These are phyloP conservation scores for Drosophila robusta DNA, from an alignment of 2,888 invertebrate genomes.

Conservation along the genomic window DNA sequence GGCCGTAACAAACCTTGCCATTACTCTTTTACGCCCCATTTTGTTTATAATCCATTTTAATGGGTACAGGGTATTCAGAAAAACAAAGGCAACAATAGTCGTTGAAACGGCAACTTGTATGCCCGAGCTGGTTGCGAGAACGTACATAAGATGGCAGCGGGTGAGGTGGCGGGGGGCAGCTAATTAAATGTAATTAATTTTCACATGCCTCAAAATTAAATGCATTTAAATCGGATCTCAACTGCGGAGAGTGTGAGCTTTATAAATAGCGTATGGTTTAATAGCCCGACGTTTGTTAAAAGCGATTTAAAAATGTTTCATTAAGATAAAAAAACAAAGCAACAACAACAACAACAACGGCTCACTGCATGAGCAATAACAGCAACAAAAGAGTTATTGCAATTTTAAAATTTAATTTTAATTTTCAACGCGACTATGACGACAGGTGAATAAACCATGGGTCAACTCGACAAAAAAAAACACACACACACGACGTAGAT, in stretches of 20 bases:
- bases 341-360: conserved; percentile 25
- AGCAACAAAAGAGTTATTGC: conserved; percentile 67
- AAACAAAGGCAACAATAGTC: conserved; percentile 21
- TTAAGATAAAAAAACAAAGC: conserved; percentile 70
- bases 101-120: conserved; percentile 65
- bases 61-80: conserved; percentile 16
- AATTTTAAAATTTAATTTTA: conserved; percentile 74
- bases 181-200: conserved; percentile 82
- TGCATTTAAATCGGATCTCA: conserved; percentile 74
- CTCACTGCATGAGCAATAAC: conserved; percentile 34
- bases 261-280: conserved; percentile 69
- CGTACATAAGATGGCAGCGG: background rate
- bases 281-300: conserved; percentile 70
- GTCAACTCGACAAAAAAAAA: conserved; percentile 28
- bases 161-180: conserved; percentile 21
- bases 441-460: conserved; percentile 79
- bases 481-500: background rate
- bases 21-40: background rate
- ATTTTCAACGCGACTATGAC: conserved; percentile 61
- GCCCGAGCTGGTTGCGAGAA: conserved; percentile 8
- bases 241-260: conserved; percentile 70
- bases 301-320: conserved; percentile 77
- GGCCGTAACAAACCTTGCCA: background rate
- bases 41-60: background rate
- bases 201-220: conserved; percentile 76